Conservation (phyloP, 1,140 invertebrate genomes). For the Steinernema feltiae region DNA sequence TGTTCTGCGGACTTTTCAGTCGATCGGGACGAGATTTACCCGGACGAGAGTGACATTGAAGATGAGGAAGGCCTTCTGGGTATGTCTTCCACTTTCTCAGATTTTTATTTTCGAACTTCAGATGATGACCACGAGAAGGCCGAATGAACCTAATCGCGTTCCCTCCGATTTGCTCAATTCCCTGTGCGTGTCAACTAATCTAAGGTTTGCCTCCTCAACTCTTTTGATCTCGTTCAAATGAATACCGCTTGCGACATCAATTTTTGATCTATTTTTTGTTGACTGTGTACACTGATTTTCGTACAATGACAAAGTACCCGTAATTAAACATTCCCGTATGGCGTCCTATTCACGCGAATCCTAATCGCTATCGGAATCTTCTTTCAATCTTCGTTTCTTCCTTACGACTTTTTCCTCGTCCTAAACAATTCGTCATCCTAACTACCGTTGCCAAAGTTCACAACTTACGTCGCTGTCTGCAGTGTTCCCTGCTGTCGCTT, state of each 20-base stretch:
- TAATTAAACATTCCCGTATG: neutral
- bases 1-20: slow-evolving; percentile 88
- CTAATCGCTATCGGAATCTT: neutral
- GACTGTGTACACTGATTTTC: neutral
- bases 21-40: slow-evolving; percentile 70
- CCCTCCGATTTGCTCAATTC: neutral
- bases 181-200: neutral
- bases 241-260: neutral
- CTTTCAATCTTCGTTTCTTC: neutral
- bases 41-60: slow-evolving; percentile 59
- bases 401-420: neutral
- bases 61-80: slow-evolving; percentile 5
- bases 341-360: neutral
- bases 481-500: neutral
- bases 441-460: neutral
- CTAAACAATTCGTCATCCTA: too few relatives aligned
- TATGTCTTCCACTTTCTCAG: neutral
- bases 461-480: neutral
- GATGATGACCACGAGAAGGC: slow-evolving; percentile 27
- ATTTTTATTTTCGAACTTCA: too few relatives aligned
- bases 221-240: neutral
- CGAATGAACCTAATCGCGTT: slow-evolving; percentile 10
- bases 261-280: neutral
- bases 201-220: neutral
- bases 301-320: neutral